Percentiles rank a stretch among this genome's conserved stretches.
phyloP scores from a whole-genome alignment of 2,797 vertebrate genomes.

The Furcifer pardalis region DNA sequence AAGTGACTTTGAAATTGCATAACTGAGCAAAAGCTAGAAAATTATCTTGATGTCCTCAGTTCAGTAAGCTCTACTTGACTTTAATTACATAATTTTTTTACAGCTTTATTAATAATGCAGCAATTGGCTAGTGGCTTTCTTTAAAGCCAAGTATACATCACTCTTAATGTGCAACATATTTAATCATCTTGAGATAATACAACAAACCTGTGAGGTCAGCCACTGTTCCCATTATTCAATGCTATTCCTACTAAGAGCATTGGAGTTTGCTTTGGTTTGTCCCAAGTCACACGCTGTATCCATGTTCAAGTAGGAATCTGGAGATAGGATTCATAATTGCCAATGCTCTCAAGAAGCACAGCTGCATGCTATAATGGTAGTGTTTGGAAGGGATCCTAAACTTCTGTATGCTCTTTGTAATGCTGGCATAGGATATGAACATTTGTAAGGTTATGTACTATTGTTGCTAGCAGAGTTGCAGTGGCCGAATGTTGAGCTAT shows the following conservation, averaged over 20 bases:
- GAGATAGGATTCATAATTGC: not conserved
- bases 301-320: not conserved
- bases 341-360: not conserved
- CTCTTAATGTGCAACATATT: not conserved
- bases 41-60: conserved; percentile 12
- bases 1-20: conserved; percentile 28
- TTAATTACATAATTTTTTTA: conserved; percentile 8
- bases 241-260: too few relatives aligned
- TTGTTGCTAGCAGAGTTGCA: too few relatives aligned
- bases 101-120: conserved; percentile 13
- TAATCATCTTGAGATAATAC: conserved; percentile 5
- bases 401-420: not conserved
- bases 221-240: not conserved
- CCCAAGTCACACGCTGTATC: not conserved
- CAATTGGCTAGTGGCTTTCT: conserved; percentile 7
- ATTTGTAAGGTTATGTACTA: too few relatives aligned
- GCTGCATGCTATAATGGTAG: not conserved
- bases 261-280: not conserved
- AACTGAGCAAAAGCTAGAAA: conserved; percentile 16
- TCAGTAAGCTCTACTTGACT: conserved; percentile 18
- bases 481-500: too few relatives aligned
- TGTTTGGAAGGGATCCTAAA: too few relatives aligned
- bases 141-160: not conserved
- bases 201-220: not conserved
- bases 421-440: not conserved